Percentiles rank a stretch among this genome's conserved stretches.
phyloP scores from a whole-genome alignment of 2,113 vertebrate species.

The Atlantisia rogersi region DNA sequence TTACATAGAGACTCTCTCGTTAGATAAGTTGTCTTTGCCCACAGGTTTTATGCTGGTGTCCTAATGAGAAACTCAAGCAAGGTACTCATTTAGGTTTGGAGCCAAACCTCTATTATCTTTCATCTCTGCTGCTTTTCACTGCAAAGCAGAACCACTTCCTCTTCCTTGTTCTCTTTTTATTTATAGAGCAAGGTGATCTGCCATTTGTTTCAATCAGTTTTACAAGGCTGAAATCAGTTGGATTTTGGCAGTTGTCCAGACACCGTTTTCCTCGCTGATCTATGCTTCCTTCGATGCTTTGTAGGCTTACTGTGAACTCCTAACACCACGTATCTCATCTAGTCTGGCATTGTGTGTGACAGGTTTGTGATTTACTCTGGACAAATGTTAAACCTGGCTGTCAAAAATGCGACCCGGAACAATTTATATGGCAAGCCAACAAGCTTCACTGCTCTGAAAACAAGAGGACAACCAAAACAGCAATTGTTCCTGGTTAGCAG shows the following conservation, averaged over 20 bases:
- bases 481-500: neutral
- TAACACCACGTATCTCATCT: neutral
- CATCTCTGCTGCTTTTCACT: slow-evolving; percentile 1
- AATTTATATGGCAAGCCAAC: neutral
- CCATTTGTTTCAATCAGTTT: neutral
- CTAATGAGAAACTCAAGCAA: neutral
- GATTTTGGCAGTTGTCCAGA: neutral
- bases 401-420: neutral
- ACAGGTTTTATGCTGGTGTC: neutral
- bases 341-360: neutral
- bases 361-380: slow-evolving; percentile 26
- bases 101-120: slow-evolving; percentile 8
- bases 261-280: neutral
- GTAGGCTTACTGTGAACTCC: neutral
- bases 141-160: slow-evolving; percentile 4
- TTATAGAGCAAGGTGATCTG: neutral
- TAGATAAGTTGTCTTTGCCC: neutral
- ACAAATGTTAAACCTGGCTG: neutral
- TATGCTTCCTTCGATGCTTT: neutral
- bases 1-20: neutral
- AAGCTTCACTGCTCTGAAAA: neutral
- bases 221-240: slow-evolving; percentile 1
- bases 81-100: neutral
- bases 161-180: slow-evolving; percentile 25
- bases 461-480: neutral